Percentiles rank a stretch among this genome's conserved stretches.
Conservation (phyloP, 2,888 invertebrate species). For the Cantharis nigra region DNA sequence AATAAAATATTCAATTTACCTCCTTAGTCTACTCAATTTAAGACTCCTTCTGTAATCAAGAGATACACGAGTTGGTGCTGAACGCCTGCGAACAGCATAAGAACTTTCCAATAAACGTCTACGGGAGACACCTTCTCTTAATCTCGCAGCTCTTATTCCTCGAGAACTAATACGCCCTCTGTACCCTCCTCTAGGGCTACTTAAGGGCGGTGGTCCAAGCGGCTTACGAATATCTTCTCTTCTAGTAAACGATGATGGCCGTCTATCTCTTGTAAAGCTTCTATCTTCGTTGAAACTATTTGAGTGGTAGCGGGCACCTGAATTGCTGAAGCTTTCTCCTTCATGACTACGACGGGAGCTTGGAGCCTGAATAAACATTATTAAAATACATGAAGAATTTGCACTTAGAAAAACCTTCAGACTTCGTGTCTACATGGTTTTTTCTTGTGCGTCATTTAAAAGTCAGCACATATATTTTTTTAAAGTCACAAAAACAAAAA, state of each 20-base stretch:
- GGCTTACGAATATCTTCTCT: slow-evolving; percentile 54
- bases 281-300: slow-evolving; percentile 61
- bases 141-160: slow-evolving; percentile 54
- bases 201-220: slow-evolving; percentile 42
- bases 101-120: slow-evolving; percentile 63
- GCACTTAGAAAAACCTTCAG: slow-evolving; percentile 37
- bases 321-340: slow-evolving; percentile 62
- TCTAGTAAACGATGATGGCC: slow-evolving; percentile 44
- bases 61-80: slow-evolving; percentile 48
- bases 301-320: slow-evolving; percentile 60
- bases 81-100: slow-evolving; percentile 61
- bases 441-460: slow-evolving; percentile 17
- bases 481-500: background rate
- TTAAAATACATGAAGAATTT: slow-evolving; percentile 19
- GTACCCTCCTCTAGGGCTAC: slow-evolving; percentile 47
- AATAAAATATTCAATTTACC: slow-evolving; percentile 50
- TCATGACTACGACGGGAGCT: slow-evolving; percentile 49
- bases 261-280: slow-evolving; percentile 59
- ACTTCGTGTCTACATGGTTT: slow-evolving; percentile 43
- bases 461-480: slow-evolving; percentile 23
- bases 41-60: slow-evolving; percentile 54
- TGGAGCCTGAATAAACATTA: slow-evolving; percentile 52
- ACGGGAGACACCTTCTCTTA: slow-evolving; percentile 62
- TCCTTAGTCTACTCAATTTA: slow-evolving; percentile 55
- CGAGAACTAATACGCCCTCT: slow-evolving; percentile 51